Base-by-base conservation (phyloP, 2,888 invertebrate species). In the Rhynchonema sp. region DNA sequence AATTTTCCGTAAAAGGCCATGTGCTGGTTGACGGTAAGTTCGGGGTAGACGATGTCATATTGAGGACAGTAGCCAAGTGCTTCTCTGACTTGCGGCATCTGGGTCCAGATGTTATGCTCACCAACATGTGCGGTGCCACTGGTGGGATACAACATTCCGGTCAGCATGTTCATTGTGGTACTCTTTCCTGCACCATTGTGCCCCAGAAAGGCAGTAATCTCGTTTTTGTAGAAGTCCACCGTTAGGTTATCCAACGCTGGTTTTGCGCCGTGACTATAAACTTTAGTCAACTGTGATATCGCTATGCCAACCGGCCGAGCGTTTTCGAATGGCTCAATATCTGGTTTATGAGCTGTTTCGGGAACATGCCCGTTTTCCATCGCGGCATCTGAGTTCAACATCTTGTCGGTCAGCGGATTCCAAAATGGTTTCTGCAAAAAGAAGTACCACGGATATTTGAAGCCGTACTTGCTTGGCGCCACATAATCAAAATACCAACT, bases 121-220 rank as follows among this genome's bases (percentile, higher is more conserved):
- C 28, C 28, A 29, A 59, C n/a, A 20, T 28, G 1, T 9, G 59
- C 59, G 22, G 46, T 55, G 22, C 59, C 59, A 1, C 3, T 9
- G 2, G 59, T 59, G 1, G 61, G 56, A 20, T 25, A 3, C 1
- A 61, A 30, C 57, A 61, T 55, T 2, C 61, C 61, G 1, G 58
- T 59, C 27, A 61, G 30, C 27, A 57, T 59, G 55, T 61, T 61
- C 54, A 61, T 59, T 1, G 61, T 61, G 1, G 61, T 59, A 22
- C 46, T 56, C 55, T 61, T 61, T 1, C 61, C 61, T 2, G 61
- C 61, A 1, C 61, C 61, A 29, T 61, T 61, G 27, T 61, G 59
- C 1, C 61, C 61, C n/a, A 61, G 56, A 20, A 61, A 49, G 2
- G 59, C 58, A 1, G 61, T 61, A 49, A 61, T 61, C 26, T 61